Evolutionary conservation across 1,140 invertebrate species (phyloP).

Genomic region (Zophobas morio): DNA sequence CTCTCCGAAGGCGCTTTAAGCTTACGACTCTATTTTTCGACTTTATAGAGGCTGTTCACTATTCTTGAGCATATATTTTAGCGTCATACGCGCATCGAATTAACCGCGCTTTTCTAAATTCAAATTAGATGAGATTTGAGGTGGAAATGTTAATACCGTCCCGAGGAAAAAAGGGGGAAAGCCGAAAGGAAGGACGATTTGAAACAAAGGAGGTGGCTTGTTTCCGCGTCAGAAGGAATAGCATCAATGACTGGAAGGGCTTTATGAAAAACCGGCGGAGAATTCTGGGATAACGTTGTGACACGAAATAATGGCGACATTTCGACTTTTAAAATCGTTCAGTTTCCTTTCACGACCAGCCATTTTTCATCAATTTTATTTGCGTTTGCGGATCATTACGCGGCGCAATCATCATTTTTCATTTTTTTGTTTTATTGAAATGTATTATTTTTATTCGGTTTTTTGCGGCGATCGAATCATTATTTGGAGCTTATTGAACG

Average conservation of each 20-base stretch:
- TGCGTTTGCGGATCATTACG: conserved; percentile 11
- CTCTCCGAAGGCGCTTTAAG: conserved; percentile 5
- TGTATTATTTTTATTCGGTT: conserved; percentile 4
- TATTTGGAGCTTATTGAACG: neutral
- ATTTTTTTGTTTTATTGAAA: conserved; percentile 23
- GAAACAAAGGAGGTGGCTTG: neutral
- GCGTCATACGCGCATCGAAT: conserved; percentile 3
- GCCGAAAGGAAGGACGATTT: neutral
- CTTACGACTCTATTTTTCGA: conserved; percentile 16
- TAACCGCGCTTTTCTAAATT: neutral
- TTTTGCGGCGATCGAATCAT: neutral
- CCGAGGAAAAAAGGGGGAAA: neutral
- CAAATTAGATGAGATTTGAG: conserved; percentile 4
- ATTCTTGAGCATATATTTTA: neutral
- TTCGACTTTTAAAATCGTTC: conserved; percentile 20
- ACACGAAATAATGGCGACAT: conserved; percentile 15
- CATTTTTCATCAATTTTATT: conserved; percentile 31
- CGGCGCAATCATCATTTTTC: neutral
- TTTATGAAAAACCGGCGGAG: conserved; percentile 17
- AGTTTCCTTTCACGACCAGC: conserved; percentile 2
- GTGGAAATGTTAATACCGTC: neutral
- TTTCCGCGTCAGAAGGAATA: neutral
- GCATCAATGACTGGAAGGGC: conserved; percentile 1
- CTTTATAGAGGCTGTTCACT: neutral
- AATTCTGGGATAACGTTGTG: conserved; percentile 5